Base-by-base conservation (phyloP, 2,113 vertebrate species). In the Struthio camelus region DNA sequence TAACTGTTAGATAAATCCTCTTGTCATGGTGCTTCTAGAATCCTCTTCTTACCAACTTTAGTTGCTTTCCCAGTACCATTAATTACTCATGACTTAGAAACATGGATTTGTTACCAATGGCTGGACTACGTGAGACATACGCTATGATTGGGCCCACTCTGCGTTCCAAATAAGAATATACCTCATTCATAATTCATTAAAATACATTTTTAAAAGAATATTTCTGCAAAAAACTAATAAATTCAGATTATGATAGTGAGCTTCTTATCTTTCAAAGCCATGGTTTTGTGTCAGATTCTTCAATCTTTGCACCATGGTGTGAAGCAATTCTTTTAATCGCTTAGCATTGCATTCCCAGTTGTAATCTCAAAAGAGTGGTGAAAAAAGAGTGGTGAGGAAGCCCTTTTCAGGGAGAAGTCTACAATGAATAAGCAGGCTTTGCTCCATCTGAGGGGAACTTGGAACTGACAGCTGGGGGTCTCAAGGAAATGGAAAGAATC, bases 91-190 rank as follows among this genome's bases (percentile, higher is more conserved):
- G 6, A 16, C 66, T 48, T 81, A 78, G 23, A 40, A 91, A 87
- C 34, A 38, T n/a, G 14, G 5, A 48, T 75, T 93, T 90, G 18
- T 73, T 50, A 58, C 32, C 34, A 23, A 11, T 11, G 65, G 40
- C 4, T 87, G 34, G 67, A 13, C 32, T 82, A 13, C 65, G 50
- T 54, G 24, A 72, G 42, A 14, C 15, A 67, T 20, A 40, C 25
- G 6, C 0, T 4, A 4, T 6, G 1, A 22, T 30, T 38, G 66
- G 38, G 17, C 0, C 1, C 1, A 1, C 18, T 56, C 58, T 56
- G 20, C 25, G 46, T 80, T 87, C 58, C 64, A 66, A 75, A 64
- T 42, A 25, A 87, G 64, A 87, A 56, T 11, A 53, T 2, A 1
- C 12, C 91, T 90, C 14, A 64, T 77, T 88, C 36, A 17, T 20